Percentiles rank a stretch among this genome's conserved stretches.
Conservation (phyloP, 1,140 invertebrate genomes). For the Zophobas atratus region DNA sequence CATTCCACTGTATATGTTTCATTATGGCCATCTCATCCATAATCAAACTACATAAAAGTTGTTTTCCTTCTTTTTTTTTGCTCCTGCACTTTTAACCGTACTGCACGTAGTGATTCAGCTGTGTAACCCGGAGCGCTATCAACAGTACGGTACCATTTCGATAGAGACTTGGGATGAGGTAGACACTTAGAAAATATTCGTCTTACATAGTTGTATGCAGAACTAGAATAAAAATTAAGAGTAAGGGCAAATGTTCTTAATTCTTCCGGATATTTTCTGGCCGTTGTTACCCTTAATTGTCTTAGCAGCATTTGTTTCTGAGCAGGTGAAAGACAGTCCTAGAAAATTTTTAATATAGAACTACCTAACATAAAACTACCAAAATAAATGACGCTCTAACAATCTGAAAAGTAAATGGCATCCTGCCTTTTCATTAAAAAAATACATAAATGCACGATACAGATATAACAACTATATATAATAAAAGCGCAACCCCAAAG, state of each 20-base stretch:
- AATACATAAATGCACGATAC: too few relatives aligned
- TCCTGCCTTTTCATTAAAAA: too few relatives aligned
- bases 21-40: conserved; percentile 60
- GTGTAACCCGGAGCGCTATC: conserved; percentile 61
- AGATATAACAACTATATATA: too few relatives aligned
- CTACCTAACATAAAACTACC: neutral
- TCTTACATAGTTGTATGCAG: conserved; percentile 56
- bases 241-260: conserved; percentile 61
- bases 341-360: conserved; percentile 3
- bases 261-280: conserved; percentile 46
- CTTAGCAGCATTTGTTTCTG: conserved; percentile 32
- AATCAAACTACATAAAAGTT: conserved; percentile 34
- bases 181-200: conserved; percentile 56
- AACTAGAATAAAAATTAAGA: conserved; percentile 61
- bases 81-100: neutral
- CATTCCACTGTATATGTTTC: conserved; percentile 56
- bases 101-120: conserved; percentile 52
- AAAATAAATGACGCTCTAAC: too few relatives aligned
- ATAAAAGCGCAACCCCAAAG: too few relatives aligned
- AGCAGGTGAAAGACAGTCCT: neutral
- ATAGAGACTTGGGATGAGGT: conserved; percentile 61
- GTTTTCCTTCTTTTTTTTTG: conserved; percentile 7
- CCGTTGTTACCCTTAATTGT: conserved; percentile 11
- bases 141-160: conserved; percentile 62
- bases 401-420: too few relatives aligned